Evolutionary conservation across 2,113 vertebrate genomes (phyloP).

Genomic region (Chauna torquata): DNA sequence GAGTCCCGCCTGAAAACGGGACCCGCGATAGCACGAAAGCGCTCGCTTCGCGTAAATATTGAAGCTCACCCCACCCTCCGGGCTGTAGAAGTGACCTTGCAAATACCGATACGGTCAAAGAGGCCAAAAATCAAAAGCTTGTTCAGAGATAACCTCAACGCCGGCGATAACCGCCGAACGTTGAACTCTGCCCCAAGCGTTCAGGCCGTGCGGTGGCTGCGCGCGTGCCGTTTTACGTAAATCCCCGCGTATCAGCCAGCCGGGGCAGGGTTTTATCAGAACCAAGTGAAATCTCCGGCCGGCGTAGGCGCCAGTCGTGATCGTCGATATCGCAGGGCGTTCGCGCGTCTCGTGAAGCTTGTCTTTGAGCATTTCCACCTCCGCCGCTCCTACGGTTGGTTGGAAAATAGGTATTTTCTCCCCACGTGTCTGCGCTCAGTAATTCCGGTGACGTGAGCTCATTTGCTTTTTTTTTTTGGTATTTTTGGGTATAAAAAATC

Average conservation of each 20-base stretch:
- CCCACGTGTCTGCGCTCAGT: not conserved
- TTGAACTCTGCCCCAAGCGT: too few relatives aligned
- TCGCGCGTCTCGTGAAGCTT: too few relatives aligned
- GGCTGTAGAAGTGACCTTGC: not conserved
- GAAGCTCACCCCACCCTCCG: too few relatives aligned
- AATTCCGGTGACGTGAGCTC: too few relatives aligned
- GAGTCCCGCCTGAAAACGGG: not conserved
- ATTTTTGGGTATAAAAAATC: too few relatives aligned
- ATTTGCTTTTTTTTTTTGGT: not conserved
- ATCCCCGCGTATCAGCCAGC: too few relatives aligned
- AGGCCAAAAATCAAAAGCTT: not conserved
- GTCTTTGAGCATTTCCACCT: not conserved
- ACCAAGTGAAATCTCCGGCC: too few relatives aligned
- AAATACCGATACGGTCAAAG: not conserved
- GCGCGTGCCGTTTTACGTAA: too few relatives aligned
- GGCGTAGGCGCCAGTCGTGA: too few relatives aligned
- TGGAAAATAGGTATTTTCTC: not conserved
- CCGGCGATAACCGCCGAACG: not conserved
- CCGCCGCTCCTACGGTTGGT: not conserved
- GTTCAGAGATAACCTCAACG: not conserved
- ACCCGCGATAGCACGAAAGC: not conserved
- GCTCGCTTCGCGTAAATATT: not conserved
- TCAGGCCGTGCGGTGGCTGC: too few relatives aligned
- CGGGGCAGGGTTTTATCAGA: not conserved
- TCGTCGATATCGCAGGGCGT: too few relatives aligned